phyloP scores from a whole-genome alignment of 2,797 vertebrate genomes.

The Morelia viridis region DNA sequence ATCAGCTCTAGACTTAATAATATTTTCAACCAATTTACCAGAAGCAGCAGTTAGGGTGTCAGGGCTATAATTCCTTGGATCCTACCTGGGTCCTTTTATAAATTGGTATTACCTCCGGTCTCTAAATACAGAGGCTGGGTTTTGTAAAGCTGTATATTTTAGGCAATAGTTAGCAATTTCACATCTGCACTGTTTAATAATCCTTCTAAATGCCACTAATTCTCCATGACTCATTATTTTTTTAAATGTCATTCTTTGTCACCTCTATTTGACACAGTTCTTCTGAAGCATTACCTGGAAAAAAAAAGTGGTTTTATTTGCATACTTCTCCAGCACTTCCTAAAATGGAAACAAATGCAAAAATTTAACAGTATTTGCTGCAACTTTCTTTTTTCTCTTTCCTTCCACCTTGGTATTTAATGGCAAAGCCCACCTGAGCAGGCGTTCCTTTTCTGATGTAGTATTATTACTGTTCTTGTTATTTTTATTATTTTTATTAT shows the following conservation, averaged over 20 bases:
- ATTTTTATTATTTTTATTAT: background rate
- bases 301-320: background rate
- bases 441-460: background rate
- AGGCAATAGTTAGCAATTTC: conserved; percentile 25
- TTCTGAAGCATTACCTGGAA: background rate
- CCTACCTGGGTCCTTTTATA: conserved; percentile 5
- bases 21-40: conserved; percentile 14
- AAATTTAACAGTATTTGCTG: background rate
- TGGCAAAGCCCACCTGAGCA: background rate
- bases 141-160: conserved; percentile 24
- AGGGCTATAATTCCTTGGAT: conserved; percentile 3
- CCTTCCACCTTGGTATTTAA: background rate
- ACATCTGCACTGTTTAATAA: conserved; percentile 15
- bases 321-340: background rate
- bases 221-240: conserved; percentile 23
- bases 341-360: background rate
- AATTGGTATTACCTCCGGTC: conserved; percentile 6
- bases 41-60: background rate
- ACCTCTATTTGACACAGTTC: conserved; percentile 22
- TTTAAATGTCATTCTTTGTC: conserved; percentile 33
- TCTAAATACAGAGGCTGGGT: background rate
- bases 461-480: background rate
- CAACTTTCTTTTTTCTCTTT: background rate
- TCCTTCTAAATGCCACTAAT: conserved; percentile 17
- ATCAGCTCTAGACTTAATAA: background rate